Evolutionary conservation across 1,140 invertebrate genomes (phyloP).

Genomic region (Gryllus bimaculatus): DNA sequence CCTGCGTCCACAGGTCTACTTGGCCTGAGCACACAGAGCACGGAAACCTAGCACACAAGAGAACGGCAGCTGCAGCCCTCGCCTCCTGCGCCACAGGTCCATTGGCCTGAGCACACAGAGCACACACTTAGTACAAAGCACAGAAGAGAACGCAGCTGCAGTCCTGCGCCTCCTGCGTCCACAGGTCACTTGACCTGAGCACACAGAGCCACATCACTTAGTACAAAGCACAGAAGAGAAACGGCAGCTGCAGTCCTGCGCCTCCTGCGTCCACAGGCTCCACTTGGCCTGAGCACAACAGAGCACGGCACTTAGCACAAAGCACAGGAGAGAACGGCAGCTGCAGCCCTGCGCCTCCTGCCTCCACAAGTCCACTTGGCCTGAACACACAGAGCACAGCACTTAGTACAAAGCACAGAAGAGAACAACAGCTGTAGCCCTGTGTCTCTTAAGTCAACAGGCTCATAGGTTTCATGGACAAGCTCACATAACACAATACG

Average conservation of each 20-base stretch:
- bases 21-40: slow-evolving; percentile 36
- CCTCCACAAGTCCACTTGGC: slow-evolving; percentile 72
- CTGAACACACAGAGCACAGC: slow-evolving; percentile 32
- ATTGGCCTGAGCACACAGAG: slow-evolving; percentile 47
- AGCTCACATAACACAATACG: too few species aligned
- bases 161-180: too few species aligned
- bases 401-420: too few species aligned
- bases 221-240: slow-evolving; percentile 25
- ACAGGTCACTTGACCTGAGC: too few species aligned
- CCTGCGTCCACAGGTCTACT: slow-evolving; percentile 70
- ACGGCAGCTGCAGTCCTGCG: slow-evolving; percentile 58
- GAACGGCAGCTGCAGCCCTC: slow-evolving; percentile 55
- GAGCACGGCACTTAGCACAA: too few species aligned
- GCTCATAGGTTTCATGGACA: too few species aligned
- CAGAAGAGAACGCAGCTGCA: too few species aligned
- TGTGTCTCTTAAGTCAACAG: too few species aligned
- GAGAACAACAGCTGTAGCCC: too few species aligned
- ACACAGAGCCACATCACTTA: too few species aligned
- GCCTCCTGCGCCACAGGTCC: slow-evolving; percentile 64
- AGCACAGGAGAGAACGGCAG: slow-evolving; percentile 39
- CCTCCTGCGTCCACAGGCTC: slow-evolving; percentile 68
- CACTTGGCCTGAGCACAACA: slow-evolving; percentile 49
- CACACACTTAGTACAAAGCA: too few species aligned
- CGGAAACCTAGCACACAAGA: too few species aligned
- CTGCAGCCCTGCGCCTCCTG: slow-evolving; percentile 57